Percentiles rank a stretch among this genome's conserved stretches.
Evolutionary conservation across 2,113 vertebrate species (phyloP).

Genomic region (Takifugu bimaculatus): DNA sequence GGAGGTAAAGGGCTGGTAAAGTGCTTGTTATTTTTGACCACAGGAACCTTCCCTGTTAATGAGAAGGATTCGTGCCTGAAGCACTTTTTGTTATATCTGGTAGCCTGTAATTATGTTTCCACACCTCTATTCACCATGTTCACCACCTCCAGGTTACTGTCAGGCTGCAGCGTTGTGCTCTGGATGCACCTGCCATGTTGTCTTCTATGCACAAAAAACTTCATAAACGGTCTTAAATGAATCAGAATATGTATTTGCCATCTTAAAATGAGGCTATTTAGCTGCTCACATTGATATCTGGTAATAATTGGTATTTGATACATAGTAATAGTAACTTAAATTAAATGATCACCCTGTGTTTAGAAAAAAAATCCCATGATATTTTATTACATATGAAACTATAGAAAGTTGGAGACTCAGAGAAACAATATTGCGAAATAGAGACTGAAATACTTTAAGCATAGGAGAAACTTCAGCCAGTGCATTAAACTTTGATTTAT

Average conservation of each 20-base stretch:
- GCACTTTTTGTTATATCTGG: conserved; percentile 29
- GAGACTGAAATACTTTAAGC: too few species aligned
- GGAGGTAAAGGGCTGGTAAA: background rate
- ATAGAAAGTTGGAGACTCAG: too few species aligned
- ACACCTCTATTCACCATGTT: conserved; percentile 14
- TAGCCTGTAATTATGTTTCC: conserved; percentile 24
- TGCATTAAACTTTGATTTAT: too few species aligned
- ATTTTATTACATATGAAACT: too few species aligned
- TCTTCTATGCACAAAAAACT: conserved; percentile 15
- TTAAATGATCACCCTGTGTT: too few species aligned
- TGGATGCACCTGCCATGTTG: conserved; percentile 12
- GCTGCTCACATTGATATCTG: conserved; percentile 4
- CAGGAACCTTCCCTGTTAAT: conserved; percentile 9
- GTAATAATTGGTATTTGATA: too few species aligned
- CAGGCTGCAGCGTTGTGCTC: background rate
- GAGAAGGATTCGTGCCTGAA: conserved; percentile 13
- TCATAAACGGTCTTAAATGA: too few species aligned
- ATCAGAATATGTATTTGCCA: background rate
- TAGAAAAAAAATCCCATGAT: too few species aligned
- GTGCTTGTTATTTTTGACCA: conserved; percentile 2
- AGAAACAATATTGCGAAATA: too few species aligned
- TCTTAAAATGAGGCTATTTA: background rate
- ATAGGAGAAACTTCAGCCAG: too few species aligned
- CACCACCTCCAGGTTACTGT: conserved; percentile 20
- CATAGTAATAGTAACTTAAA: too few species aligned